These are phyloP conservation scores for Meloidogyne exigua DNA, from an alignment of 1,140 invertebrate genomes.

Conservation along the genomic window DNA sequence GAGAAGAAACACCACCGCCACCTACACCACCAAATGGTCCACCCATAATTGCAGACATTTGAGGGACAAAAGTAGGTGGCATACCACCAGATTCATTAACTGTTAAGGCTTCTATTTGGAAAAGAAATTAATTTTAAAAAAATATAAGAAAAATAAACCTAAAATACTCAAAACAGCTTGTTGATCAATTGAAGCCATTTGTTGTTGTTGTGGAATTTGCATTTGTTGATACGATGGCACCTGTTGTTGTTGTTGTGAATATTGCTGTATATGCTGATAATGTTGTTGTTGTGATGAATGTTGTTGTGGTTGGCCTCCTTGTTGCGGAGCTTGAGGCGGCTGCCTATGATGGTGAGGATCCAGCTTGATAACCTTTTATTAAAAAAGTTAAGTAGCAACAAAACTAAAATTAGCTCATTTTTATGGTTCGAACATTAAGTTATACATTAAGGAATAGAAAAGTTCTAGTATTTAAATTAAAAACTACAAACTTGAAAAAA, in stretches of 20 bases:
- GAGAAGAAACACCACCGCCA: constrained; percentile 30
- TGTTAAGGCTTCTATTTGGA: constrained; percentile 41
- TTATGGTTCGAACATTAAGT: too few species aligned
- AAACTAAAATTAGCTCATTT: too few species aligned
- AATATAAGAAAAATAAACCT: constrained; percentile 11
- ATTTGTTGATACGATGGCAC: background rate
- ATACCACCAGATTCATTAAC: constrained; percentile 46
- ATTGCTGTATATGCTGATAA: background rate
- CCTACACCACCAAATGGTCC: constrained; percentile 26
- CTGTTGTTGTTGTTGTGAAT: constrained; percentile 16
- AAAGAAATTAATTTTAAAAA: constrained; percentile 15
- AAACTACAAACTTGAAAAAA: too few species aligned
- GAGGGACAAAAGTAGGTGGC: constrained; percentile 38
- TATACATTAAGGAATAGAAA: too few species aligned
- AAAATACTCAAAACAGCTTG: constrained; percentile 37
- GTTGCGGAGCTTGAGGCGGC: constrained; percentile 16
- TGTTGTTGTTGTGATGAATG: background rate
- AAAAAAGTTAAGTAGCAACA: too few species aligned
- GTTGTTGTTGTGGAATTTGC: constrained; percentile 25
- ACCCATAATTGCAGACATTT: constrained; percentile 17
- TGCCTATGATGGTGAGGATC: constrained; percentile 22
- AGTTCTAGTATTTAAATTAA: too few species aligned
- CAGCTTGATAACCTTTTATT: constrained; percentile 8
- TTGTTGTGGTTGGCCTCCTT: constrained; percentile 20
- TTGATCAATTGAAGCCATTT: constrained; percentile 36